Conservation (phyloP, 92 coral and sea anemone genomes). For the Zoanthus sociatus region DNA sequence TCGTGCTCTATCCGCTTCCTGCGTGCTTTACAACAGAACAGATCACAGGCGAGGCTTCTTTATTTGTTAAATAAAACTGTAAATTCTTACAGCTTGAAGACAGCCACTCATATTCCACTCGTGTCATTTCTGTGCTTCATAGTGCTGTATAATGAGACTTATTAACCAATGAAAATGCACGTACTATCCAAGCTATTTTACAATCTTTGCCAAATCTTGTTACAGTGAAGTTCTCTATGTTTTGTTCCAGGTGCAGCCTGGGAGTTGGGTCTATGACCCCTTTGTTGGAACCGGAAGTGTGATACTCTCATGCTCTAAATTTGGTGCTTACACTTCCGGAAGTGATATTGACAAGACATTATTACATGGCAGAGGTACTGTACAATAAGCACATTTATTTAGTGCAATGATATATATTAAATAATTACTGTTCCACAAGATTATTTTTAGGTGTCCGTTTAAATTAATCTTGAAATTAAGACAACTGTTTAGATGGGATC, state of each 20-base stretch:
- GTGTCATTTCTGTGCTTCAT: too few relatives aligned
- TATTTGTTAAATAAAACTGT: too few relatives aligned
- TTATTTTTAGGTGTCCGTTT: too few relatives aligned
- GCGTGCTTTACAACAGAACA: too few relatives aligned
- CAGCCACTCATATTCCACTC: too few relatives aligned
- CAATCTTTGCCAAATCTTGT: neutral
- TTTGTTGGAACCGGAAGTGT: slow-evolving; percentile 75
- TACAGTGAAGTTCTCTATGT: neutral
- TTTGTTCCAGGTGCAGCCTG: slow-evolving; percentile 71
- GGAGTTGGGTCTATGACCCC: slow-evolving; percentile 74
- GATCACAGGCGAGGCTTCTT: too few relatives aligned
- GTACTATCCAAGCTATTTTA: neutral
- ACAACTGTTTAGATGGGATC: too few relatives aligned
- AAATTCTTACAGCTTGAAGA: too few relatives aligned
- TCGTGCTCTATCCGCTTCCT: too few relatives aligned
- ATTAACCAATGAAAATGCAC: too few relatives aligned
- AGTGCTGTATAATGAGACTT: too few relatives aligned
- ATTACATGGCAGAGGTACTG: slow-evolving; percentile 98
- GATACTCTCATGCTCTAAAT: slow-evolving; percentile 85
- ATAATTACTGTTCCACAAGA: neutral
- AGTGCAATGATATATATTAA: neutral
- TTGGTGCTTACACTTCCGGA: slow-evolving; percentile 85
- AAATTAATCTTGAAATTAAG: too few relatives aligned
- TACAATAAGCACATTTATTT: neutral
- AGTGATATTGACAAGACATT: slow-evolving; percentile 95